These are phyloP conservation scores for Sinocyclocheilus rhinocerous DNA, from an alignment of 2,113 vertebrate genomes.

Conservation along the genomic window DNA sequence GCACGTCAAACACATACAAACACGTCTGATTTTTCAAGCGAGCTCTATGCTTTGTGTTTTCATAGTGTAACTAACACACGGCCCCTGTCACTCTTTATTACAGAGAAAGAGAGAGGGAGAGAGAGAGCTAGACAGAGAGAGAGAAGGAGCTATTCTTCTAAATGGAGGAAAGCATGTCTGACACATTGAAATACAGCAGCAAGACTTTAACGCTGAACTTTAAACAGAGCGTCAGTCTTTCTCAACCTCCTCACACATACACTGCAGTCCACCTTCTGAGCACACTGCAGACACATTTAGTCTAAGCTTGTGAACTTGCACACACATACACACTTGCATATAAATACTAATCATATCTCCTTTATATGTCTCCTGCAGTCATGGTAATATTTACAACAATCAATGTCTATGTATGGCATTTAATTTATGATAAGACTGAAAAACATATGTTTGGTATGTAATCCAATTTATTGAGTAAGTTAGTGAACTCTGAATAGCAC, in stretches of 20 bases:
- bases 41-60: slow-evolving; percentile 52
- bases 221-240: slow-evolving; percentile 78
- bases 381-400: slow-evolving; percentile 64
- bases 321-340: slow-evolving; percentile 22
- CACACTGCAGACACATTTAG: slow-evolving; percentile 35
- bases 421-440: slow-evolving; percentile 66
- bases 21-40: slow-evolving; percentile 46
- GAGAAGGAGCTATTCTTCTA: slow-evolving; percentile 90
- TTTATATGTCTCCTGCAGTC: background rate
- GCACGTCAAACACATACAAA: slow-evolving; percentile 41
- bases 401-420: slow-evolving; percentile 63
- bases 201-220: slow-evolving; percentile 87
- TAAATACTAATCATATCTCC: background rate
- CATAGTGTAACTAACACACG: slow-evolving; percentile 60
- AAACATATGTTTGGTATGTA: slow-evolving; percentile 61
- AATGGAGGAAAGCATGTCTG: slow-evolving; percentile 88
- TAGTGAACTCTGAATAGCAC: slow-evolving; percentile 25
- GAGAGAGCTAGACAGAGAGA: slow-evolving; percentile 73
- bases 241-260: slow-evolving; percentile 50
- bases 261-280: background rate
- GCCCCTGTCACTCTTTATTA: slow-evolving; percentile 82
- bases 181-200: slow-evolving; percentile 94
- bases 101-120: slow-evolving; percentile 59
- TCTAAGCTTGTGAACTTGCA: background rate
- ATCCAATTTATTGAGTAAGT: slow-evolving; percentile 67